Evolutionary conservation across 2,113 vertebrate genomes (phyloP).

Genomic region (Trogon surrucura): DNA sequence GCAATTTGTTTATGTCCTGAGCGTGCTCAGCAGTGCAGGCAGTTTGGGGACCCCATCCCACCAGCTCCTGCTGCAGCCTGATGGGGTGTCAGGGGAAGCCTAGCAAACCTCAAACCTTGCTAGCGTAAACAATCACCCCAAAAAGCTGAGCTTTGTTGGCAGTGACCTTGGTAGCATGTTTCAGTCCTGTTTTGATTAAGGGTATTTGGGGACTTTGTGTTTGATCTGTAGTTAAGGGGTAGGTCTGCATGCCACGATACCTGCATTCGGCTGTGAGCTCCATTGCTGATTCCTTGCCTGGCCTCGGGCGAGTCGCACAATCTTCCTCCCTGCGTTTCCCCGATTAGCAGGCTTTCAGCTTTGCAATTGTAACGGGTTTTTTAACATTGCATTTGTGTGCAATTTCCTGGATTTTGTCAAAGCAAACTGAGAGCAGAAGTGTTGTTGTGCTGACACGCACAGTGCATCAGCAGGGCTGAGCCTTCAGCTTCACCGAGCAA

Average conservation of each 20-base stretch:
- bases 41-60: not conserved
- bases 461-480: not conserved
- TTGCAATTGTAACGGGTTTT: not conserved
- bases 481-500: not conserved
- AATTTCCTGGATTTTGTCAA: not conserved
- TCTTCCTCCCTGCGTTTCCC: not conserved
- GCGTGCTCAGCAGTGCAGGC: not conserved
- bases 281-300: fast-evolving
- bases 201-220: not conserved
- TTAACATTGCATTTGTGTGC: not conserved
- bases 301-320: not conserved
- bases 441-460: not conserved
- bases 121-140: not conserved
- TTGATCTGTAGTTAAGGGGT: not conserved
- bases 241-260: not conserved
- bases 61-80: not conserved
- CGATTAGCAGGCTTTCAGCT: not conserved
- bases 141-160: not conserved
- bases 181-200: not conserved
- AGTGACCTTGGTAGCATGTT: not conserved
- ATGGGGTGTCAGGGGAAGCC: not conserved
- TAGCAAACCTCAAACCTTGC: not conserved
- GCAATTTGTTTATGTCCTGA: not conserved
- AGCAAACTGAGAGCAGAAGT: not conserved
- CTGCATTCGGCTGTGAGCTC: fast-evolving